Evolutionary conservation across 2,888 invertebrate genomes (phyloP).

Genomic region (Chaitophorus viminalis): DNA sequence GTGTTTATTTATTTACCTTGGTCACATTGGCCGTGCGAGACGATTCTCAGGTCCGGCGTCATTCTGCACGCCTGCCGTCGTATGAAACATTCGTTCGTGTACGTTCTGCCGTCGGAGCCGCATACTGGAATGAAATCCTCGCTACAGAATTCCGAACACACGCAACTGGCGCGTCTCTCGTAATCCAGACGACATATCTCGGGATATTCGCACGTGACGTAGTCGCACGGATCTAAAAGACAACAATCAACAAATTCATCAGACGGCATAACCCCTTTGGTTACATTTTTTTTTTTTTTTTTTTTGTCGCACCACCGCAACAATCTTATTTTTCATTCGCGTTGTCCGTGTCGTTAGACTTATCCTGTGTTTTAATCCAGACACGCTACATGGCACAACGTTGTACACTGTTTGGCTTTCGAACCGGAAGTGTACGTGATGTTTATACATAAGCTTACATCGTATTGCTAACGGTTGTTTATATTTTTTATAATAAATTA

Average conservation of each 20-base stretch:
- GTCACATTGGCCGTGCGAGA: constrained; percentile 84
- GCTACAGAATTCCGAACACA: constrained; percentile 82
- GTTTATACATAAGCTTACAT: no score
- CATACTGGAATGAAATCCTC: constrained; percentile 80
- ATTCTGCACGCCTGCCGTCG: constrained; percentile 82
- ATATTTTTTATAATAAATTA: no score
- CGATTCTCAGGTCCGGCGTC: constrained; percentile 78
- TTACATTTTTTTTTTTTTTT: no score
- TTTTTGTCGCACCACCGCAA: no score
- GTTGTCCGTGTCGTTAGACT: no score
- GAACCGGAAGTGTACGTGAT: no score
- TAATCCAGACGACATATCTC: constrained; percentile 86
- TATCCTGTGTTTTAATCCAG: no score
- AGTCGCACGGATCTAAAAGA: constrained; percentile 84
- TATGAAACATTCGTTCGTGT: constrained; percentile 83
- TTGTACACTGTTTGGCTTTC: no score
- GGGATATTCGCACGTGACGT: constrained; percentile 79
- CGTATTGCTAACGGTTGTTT: no score
- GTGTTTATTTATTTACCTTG: constrained; percentile 72
- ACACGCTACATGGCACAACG: no score
- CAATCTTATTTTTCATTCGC: no score
- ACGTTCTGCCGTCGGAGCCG: constrained; percentile 82
- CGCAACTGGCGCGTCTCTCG: constrained; percentile 80
- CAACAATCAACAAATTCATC: constrained; percentile 9
- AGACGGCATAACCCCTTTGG: not conserved